Evolutionary conservation across 37 sponge, comb jelly and placozoan genomes (phyloP), one percentile per base, ranked within the genome.

Genomic region (Halisarca cf. caerulea): DNA sequence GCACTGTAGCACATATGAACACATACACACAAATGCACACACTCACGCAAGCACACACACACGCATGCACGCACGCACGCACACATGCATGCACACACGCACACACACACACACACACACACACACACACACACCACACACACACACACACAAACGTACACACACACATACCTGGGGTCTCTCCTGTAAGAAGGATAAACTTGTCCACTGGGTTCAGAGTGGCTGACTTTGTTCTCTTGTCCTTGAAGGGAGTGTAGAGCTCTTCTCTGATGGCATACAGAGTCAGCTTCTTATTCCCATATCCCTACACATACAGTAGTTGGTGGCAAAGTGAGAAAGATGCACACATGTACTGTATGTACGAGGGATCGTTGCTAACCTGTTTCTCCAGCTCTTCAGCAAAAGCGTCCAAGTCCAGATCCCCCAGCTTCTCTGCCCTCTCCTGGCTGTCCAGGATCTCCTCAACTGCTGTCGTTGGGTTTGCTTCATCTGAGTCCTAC

Each of bases 401-500:
- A 87, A 98, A 98, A n/a, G 96, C 99, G 79, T 96, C 97, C 71
- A 98, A 61, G 70, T 98, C 99, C 5, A 98, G 87, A 71, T 98
- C 99, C 58, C 89, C 41, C 38, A 98, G 92, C 53, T 95, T 94
- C 58, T 95, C 96, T 5, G 77, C 77, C 35, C 70, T 88, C 47
- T 88, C 88, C 18, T 93, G 96, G 53, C 84, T 88, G 72, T 88
- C 87, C 60, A 98, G 75, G 59, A 95, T 94, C 51, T 95, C 96
- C 58, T 95, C 94, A 40, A 98, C 87, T 4, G 96, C 94, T 25
- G 53, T 69, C 59, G 83, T 90, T 9, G 95, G 95, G 62, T 92
- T 86, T 36, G 79, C 44, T 28, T 94, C 95, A 78, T 92, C 96
- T 14, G 78, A 80, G 25, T 70, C 83, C 87, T 73, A 36, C 27